Evolutionary conservation across 2,797 vertebrate species (phyloP).

Genomic region (Chrosomus eos): DNA sequence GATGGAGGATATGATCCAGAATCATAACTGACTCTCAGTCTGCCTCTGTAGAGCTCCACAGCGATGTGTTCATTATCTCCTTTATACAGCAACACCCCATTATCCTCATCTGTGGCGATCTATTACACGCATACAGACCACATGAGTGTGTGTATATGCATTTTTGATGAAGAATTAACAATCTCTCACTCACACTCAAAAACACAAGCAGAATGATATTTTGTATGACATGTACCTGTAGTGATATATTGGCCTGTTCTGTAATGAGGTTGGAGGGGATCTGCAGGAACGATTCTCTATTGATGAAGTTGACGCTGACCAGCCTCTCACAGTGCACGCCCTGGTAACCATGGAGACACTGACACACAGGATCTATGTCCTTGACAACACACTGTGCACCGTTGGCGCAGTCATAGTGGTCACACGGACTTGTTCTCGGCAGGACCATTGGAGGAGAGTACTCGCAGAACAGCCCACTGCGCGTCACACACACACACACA

Average conservation of each 20-base stretch:
- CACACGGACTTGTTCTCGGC: constrained; percentile 95
- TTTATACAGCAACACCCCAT: constrained; percentile 93
- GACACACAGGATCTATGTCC: constrained; percentile 88
- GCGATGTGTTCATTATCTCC: constrained; percentile 93
- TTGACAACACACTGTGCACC: constrained; percentile 91
- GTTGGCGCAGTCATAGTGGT: constrained; percentile 94
- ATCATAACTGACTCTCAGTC: constrained; percentile 95
- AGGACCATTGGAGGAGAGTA: constrained; percentile 95
- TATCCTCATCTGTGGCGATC: constrained; percentile 97
- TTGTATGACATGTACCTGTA: constrained; percentile 83
- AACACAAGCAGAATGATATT: neutral
- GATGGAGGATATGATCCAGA: constrained; percentile 91
- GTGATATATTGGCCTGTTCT: constrained; percentile 91
- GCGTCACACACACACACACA: constrained; percentile 34
- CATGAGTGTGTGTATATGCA: neutral
- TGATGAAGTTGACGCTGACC: constrained; percentile 93
- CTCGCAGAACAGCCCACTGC: constrained; percentile 94
- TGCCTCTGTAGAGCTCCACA: constrained; percentile 92
- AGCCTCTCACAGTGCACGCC: constrained; percentile 92
- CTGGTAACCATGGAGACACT: constrained; percentile 92
- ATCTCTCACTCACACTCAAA: neutral
- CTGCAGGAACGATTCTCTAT: constrained; percentile 92
- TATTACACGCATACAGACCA: constrained; percentile 64
- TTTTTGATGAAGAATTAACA: constrained; percentile 30
- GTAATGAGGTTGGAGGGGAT: constrained; percentile 87